These are phyloP conservation scores for Aporophyla lueneburgensis DNA, from an alignment of 2,888 invertebrate genomes.

Conservation along the genomic window DNA sequence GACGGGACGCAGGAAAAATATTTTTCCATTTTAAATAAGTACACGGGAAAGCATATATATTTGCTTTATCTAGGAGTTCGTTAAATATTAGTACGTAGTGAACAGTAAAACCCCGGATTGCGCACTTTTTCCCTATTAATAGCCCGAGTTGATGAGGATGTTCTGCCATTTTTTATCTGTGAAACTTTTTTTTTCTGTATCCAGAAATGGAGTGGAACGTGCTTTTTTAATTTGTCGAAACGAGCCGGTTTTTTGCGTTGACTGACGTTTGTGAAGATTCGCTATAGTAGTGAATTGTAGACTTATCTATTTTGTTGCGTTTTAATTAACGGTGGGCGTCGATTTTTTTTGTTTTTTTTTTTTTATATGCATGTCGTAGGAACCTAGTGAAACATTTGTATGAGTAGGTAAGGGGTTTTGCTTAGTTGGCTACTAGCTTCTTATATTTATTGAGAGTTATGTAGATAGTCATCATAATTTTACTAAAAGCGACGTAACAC, in stretches of 20 bases:
- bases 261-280: slow-evolving; percentile 63
- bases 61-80: slow-evolving; percentile 87
- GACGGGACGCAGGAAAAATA: slow-evolving; percentile 85
- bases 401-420: background rate
- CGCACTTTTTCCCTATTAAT: slow-evolving; percentile 85
- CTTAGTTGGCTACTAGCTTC: background rate
- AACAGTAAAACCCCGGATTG: slow-evolving; percentile 78
- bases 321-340: slow-evolving; percentile 50
- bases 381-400: background rate
- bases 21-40: slow-evolving; percentile 89
- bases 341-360: slow-evolving; percentile 4
- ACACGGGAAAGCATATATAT: slow-evolving; percentile 85
- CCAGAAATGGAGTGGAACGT: slow-evolving; percentile 78
- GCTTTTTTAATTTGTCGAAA: slow-evolving; percentile 75
- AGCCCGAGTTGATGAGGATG: slow-evolving; percentile 79
- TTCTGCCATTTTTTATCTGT: slow-evolving; percentile 73
- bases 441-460: background rate
- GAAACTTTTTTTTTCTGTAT: slow-evolving; percentile 74
- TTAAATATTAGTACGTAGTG: slow-evolving; percentile 87
- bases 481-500: no score
- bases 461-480: no score
- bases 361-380: background rate
- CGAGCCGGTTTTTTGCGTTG: slow-evolving; percentile 54
- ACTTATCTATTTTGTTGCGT: slow-evolving; percentile 55
- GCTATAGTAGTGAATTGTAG: slow-evolving; percentile 53